Percentiles rank a stretch among this genome's conserved stretches.
Conservation (phyloP, 2,888 invertebrate species). For the Galerucella pusilla region DNA sequence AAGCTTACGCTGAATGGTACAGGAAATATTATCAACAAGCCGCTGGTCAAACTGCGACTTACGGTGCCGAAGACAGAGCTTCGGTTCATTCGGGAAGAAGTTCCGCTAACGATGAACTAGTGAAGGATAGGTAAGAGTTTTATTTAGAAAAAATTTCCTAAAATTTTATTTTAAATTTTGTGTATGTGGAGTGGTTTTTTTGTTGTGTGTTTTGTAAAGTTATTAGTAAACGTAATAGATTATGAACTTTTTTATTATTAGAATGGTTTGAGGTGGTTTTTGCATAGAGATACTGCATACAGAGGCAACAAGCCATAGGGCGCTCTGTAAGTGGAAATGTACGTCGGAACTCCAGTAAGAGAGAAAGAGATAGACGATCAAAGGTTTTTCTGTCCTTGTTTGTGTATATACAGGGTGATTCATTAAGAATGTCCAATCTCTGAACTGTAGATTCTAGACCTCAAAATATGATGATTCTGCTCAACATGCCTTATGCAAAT, state of each 20-base stretch:
- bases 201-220: slow-evolving; percentile 5
- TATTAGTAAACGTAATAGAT: slow-evolving; percentile 14
- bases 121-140: slow-evolving; percentile 69
- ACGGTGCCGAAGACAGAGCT: slow-evolving; percentile 74
- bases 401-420: too few species aligned
- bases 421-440: too few species aligned
- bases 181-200: slow-evolving; percentile 25
- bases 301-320: too few species aligned
- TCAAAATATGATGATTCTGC: too few species aligned
- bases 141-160: background rate
- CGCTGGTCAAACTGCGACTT: slow-evolving; percentile 53
- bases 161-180: slow-evolving; percentile 9
- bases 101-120: slow-evolving; percentile 75
- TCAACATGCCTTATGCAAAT: too few species aligned
- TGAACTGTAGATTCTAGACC: too few species aligned
- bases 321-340: too few species aligned
- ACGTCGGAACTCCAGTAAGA: too few species aligned
- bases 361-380: too few species aligned
- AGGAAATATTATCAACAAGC: slow-evolving; percentile 72
- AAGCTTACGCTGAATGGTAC: slow-evolving; percentile 83
- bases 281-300: too few species aligned
- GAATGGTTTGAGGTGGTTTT: background rate
- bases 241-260: background rate
- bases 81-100: slow-evolving; percentile 87
- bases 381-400: too few species aligned